phyloP scores from a whole-genome alignment of 2,113 vertebrate species.

The Poeciliopsis retropinna region DNA sequence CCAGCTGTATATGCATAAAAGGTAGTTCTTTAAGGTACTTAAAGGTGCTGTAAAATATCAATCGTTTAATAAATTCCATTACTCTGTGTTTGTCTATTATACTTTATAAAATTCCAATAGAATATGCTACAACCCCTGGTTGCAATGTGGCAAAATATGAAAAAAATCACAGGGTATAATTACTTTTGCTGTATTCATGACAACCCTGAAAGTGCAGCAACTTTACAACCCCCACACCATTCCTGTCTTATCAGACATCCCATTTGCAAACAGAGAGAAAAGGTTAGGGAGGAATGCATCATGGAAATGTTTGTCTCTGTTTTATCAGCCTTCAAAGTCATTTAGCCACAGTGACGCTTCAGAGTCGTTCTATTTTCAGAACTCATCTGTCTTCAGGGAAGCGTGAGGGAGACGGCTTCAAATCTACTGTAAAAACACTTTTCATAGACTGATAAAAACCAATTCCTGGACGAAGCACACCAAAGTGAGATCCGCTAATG shows the following conservation, averaged over 20 bases:
- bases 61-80: no score
- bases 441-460: slow-evolving; percentile 5
- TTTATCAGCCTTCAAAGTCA: slow-evolving; percentile 63
- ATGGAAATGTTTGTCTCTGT: slow-evolving; percentile 55
- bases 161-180: neutral
- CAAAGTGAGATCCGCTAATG: slow-evolving; percentile 6
- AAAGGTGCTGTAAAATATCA: no score
- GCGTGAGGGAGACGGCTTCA: slow-evolving; percentile 40
- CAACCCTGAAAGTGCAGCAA: slow-evolving; percentile 19
- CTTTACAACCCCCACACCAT: slow-evolving; percentile 11
- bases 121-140: neutral
- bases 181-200: slow-evolving; percentile 25
- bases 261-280: slow-evolving; percentile 47
- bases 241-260: slow-evolving; percentile 46
- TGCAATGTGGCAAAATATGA: neutral
- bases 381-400: slow-evolving; percentile 49
- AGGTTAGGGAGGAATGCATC: slow-evolving; percentile 50
- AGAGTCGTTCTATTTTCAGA: slow-evolving; percentile 73
- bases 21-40: no score
- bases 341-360: slow-evolving; percentile 46
- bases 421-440: slow-evolving; percentile 31
- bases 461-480: slow-evolving; percentile 4
- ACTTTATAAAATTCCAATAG: neutral
- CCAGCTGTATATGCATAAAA: no score
- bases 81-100: neutral